Evolutionary conservation across 2,113 vertebrate species (phyloP), one percentile per base, ranked within the genome.

Genomic region (Melanotaenia duboulayi): DNA sequence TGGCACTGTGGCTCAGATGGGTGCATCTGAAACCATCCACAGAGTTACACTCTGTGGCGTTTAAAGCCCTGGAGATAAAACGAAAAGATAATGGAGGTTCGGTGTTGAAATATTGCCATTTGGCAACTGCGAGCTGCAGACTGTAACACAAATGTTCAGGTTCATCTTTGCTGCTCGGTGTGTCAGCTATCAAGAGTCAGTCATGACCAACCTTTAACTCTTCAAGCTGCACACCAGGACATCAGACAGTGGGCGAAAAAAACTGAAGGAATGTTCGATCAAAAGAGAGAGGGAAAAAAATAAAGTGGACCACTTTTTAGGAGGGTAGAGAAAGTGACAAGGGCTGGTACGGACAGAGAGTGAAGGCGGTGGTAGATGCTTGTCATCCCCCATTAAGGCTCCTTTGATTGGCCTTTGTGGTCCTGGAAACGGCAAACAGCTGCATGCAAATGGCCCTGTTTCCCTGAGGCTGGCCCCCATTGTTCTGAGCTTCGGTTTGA

Each of bases 341-440:
- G 81, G 71, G 76, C 71, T 78, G 74, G 76, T 72, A 74, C 76
- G 91, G 86, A 89, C 81, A 76, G 82, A 78, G 84, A 82, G 90
- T 69, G 84, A 84, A 90, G 89, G 87, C 88, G 66, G 90, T 93
- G 92, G 92, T 92, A 90, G 93, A 94, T 88, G 95, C 94, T 94
- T 95, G 95, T 96, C 95, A 95, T 91, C 93, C 88, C 90, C 91
- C 89, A 93, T 96, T 96, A 97, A 94, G 89, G 84, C 90, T 92
- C 91, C 92, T 95, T 94, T 95, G 94, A 95, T 95, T 95, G 94
- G 94, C 92, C 94, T 97, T 96, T 97, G 95, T 92, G 92, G 89
- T 96, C 94, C 94, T 95, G 94, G 96, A 95, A 95, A 95, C 86
- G 93, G 94, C 95, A 96, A 97, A 97, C 96, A 97, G 96, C 95